Base-by-base conservation (phyloP, 2,797 vertebrate species). In the Hippopotamyrus pictus region DNA sequence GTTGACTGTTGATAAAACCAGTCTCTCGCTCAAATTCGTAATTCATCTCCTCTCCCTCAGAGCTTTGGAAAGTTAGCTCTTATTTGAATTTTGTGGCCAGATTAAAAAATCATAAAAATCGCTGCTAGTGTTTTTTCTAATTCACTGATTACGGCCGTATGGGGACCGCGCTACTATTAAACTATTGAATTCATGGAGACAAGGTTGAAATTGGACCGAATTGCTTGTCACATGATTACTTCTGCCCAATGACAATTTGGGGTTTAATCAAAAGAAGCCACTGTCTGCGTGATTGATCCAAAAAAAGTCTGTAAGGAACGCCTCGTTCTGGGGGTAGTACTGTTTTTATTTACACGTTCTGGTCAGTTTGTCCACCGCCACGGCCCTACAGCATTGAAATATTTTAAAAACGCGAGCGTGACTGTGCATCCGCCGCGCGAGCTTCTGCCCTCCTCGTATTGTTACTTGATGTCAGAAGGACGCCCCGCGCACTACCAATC, bases 1-100 rank as follows among this genome's bases (percentile, higher is more conserved):
- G 98, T 97, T 97, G 98, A 97, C 98, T 99, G 97, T 99, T 99
- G 98, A 99, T 99, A 95, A 99, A 99, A 97, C 98, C 98, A 95
- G 97, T 98, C 96, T 99, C 98, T 97, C 98, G 96, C 97, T 98
- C 97, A 96, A 99, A 99, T 97, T 97, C 97, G 98, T 98, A 98
- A 98, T 98, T 99, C 98, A 99, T 99, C 97, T 97, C 98, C 97
- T 96, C 97, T 96, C 96, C 95, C 94, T 96, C 95, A 95, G 95
- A 96, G 96, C 96, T 95, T 95, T 95, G 95, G 96, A 97, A 97
- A 96, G 95, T 96, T 96, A 95, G 95, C 95, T 96, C 95, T 95
- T 95, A 95, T 96, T 95, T 95, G 95, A 96, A 95, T 93, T 90
- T 93, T 93, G 94, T 95, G 95, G 94, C 96, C 95, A 92, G 93